phyloP scores from a whole-genome alignment of 2,797 vertebrate genomes.

The Parambassis ranga region DNA sequence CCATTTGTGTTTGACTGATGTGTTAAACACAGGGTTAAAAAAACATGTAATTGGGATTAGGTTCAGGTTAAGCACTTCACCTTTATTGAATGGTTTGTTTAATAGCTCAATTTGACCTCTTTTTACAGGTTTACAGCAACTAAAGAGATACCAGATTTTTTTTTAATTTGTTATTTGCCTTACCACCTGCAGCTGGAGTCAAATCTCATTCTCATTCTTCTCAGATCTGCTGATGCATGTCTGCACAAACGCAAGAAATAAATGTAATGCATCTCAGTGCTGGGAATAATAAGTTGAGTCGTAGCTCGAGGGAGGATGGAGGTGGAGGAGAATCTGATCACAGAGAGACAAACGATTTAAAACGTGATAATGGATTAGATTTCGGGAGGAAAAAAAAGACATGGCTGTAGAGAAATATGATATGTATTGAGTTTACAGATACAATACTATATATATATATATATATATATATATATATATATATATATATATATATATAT shows the following conservation, averaged over 20 bases:
- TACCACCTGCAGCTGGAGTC: slow-evolving; percentile 13
- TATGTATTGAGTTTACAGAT: too few species aligned
- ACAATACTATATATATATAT: too few species aligned
- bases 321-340: background rate
- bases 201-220: slow-evolving; percentile 29
- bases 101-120: background rate
- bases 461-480: too few species aligned
- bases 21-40: too few species aligned
- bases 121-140: background rate
- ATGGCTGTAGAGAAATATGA: background rate
- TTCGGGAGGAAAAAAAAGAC: too few species aligned
- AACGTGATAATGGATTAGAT: too few species aligned
- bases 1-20: too few species aligned
- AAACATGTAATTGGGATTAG: too few species aligned
- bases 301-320: background rate
- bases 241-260: slow-evolving; percentile 12
- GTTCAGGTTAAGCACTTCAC: too few species aligned
- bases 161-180: slow-evolving; percentile 13
- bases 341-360: too few species aligned
- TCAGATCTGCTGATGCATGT: slow-evolving; percentile 19
- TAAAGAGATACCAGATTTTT: slow-evolving; percentile 1
- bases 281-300: slow-evolving; percentile 15
- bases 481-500: too few species aligned
- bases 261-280: slow-evolving; percentile 3
- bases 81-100: too few species aligned